Evolutionary conservation across 2,888 invertebrate genomes (phyloP).

Genomic region (Noctua fimbriata): DNA sequence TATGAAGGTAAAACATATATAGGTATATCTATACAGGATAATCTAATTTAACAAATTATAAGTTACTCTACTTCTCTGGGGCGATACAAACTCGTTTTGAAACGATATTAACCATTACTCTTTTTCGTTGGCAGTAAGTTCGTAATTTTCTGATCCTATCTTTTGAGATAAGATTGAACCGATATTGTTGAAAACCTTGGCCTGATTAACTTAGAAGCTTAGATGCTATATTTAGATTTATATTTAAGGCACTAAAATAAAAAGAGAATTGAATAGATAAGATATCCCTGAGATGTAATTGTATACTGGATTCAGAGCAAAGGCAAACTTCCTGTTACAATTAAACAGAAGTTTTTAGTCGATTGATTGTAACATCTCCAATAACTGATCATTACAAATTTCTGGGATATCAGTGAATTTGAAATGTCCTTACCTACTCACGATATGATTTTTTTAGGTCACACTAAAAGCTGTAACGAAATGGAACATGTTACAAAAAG

Average conservation of each 20-base stretch:
- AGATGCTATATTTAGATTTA: slow-evolving; percentile 10
- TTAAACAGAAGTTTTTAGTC: background rate
- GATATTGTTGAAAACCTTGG: slow-evolving; percentile 36
- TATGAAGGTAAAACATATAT: background rate
- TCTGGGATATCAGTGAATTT: background rate
- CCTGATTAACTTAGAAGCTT: slow-evolving; percentile 7
- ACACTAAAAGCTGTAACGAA: slow-evolving; percentile 7
- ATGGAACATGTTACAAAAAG: slow-evolving; percentile 9
- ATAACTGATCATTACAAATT: background rate
- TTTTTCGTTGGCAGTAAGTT: background rate
- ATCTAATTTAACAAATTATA: background rate
- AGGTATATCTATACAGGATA: background rate
- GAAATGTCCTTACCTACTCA: background rate
- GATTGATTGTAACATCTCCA: background rate
- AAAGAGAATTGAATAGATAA: background rate
- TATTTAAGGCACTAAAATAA: slow-evolving; percentile 5
- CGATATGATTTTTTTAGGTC: slow-evolving; percentile 4
- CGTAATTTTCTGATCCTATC: slow-evolving; percentile 21
- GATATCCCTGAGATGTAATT: background rate
- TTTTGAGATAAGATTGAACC: slow-evolving; percentile 12
- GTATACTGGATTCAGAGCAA: background rate
- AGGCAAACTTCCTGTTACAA: background rate
- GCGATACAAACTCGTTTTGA: background rate
- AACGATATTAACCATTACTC: slow-evolving; percentile 3
- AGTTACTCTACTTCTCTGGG: background rate